Base-by-base conservation (phyloP, 2,797 vertebrate genomes). In the Phyllotis vaccarum region DNA sequence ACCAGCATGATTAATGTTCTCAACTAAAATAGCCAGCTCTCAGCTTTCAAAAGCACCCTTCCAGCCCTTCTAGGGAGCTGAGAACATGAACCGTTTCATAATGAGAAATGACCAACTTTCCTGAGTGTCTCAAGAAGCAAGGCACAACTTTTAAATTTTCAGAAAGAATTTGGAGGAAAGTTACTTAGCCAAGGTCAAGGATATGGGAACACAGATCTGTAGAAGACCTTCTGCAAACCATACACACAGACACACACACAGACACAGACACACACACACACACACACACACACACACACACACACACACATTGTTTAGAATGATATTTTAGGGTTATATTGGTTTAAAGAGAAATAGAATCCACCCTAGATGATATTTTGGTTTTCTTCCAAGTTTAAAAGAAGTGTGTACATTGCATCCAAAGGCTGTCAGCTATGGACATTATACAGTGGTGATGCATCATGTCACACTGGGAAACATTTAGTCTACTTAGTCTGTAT, bases 1-100 rank as follows among this genome's bases (percentile, higher is more conserved):
- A 92, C 93, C 95, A 58, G 95, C 85, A 43, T 96, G 97, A 97
- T 97, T 90, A 96, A 98, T 58, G n/a, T 68, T 64, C 88, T 91
- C 46, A 87, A 95, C 93, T 92, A 94, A 97, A 97, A 97, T 68
- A 96, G 95, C 93, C 92, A 85, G 91, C 85, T 81, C 86, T 96
- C 90, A 81, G 91, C 85, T 81, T 86, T 96, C 85, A 54, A 58
- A 88, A 96, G 82, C 76, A 87, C 82, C 89, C 94, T 91, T 92
- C 79, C 37, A 96, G 91, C 46, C 52, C 95, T 93, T 91, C 85
- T 78, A 90, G 90, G 93, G 90, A 96, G 75, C 82, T 86, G 91
- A 56, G 95, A 78, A 91, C 93, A 95, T 19, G 91, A 94, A 68
- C 93, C 90, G 62, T 74, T 96, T 97, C 90, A 43, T 92, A 96